Conservation (phyloP, 1,140 invertebrate species). For the Cotesia glomerata region DNA sequence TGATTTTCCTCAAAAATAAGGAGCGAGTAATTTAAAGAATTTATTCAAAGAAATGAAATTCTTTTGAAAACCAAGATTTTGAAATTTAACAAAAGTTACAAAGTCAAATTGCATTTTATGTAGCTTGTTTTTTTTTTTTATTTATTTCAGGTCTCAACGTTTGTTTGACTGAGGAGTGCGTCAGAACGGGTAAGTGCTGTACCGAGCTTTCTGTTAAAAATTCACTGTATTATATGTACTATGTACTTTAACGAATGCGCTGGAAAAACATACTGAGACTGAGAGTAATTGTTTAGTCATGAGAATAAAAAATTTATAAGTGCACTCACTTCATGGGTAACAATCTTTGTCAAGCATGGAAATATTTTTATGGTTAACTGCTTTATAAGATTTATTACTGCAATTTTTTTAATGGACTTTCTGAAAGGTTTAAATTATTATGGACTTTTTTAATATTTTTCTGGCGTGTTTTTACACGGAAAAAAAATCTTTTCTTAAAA, state of each 20-base stretch:
- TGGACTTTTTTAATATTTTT: too few species aligned
- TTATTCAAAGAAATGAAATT: too few species aligned
- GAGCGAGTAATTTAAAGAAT: not conserved
- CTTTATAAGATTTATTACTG: too few species aligned
- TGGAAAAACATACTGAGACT: not conserved
- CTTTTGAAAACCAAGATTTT: too few species aligned
- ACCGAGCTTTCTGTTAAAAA: not conserved
- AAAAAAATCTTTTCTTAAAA: too few species aligned
- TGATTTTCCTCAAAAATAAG: not conserved
- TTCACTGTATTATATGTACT: conserved; percentile 6
- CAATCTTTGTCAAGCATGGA: too few species aligned
- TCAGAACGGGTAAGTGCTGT: conserved; percentile 68
- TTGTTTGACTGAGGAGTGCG: conserved; percentile 75
- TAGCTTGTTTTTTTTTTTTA: too few species aligned
- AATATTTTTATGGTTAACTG: too few species aligned
- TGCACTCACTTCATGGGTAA: not conserved
- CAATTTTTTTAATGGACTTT: too few species aligned
- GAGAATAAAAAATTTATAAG: not conserved
- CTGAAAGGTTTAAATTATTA: too few species aligned
- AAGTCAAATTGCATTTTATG: not conserved
- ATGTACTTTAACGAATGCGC: too few species aligned
- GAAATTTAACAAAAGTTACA: not conserved
- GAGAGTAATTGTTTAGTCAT: not conserved
- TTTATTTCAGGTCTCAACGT: conserved; percentile 63
- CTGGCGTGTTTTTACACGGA: too few species aligned